Percentiles rank a stretch among this genome's conserved stretches.
These are phyloP conservation scores for Ostrea denselamellosa DNA, from an alignment of 1,140 invertebrate species.

Conservation along the genomic window DNA sequence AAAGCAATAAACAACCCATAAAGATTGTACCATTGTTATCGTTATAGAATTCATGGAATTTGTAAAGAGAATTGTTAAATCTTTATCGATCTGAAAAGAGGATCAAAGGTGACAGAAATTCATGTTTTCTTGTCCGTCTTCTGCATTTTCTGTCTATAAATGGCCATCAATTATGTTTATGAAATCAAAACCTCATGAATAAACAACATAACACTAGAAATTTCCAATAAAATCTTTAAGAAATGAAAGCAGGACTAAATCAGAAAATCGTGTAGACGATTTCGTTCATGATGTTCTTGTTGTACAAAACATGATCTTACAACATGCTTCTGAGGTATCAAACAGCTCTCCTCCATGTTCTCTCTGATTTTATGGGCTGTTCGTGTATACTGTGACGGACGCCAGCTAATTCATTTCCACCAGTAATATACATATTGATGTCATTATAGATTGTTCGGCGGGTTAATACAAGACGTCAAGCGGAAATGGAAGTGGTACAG, in stretches of 20 bases:
- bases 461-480: constrained; percentile 93
- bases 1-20: neutral
- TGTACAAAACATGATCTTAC: neutral
- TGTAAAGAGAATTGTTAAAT: neutral
- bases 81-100: neutral
- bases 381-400: neutral
- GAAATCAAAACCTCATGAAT: neutral
- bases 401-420: constrained; percentile 4
- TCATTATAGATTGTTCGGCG: constrained; percentile 86
- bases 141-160: neutral
- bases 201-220: neutral
- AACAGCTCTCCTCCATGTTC: neutral
- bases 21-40: neutral
- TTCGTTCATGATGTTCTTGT: neutral
- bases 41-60: neutral
- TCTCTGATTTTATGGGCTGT: neutral
- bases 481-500: constrained; percentile 91
- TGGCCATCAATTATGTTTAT: constrained; percentile 3
- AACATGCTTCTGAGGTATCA: neutral
- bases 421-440: constrained; percentile 1
- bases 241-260: neutral
- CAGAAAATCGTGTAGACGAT: neutral
- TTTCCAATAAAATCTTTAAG: neutral
- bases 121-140: neutral
- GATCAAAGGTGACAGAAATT: neutral